Conservation (phyloP, 2,113 vertebrate species). For the Probosciger aterrimus region DNA sequence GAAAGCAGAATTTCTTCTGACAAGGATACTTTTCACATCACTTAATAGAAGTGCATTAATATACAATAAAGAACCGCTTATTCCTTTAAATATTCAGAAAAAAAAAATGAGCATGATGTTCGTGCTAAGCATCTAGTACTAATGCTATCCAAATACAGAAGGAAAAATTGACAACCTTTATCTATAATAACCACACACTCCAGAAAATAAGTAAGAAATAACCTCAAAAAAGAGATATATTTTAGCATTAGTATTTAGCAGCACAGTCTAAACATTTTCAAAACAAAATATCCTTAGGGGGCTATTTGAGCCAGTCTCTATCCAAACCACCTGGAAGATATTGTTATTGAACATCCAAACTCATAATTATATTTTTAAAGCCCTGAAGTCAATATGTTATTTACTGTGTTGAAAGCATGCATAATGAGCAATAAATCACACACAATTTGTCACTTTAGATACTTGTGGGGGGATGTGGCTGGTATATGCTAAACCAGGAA, state of each 20-base stretch:
- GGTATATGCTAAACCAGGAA: background rate
- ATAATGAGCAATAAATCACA: background rate
- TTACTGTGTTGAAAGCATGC: background rate
- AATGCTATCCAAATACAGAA: background rate
- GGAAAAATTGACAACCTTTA: background rate
- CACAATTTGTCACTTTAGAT: background rate
- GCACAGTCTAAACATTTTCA: background rate
- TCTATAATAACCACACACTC: background rate
- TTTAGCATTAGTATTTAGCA: background rate
- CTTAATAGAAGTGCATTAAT: background rate
- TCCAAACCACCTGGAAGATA: background rate
- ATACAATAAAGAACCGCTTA: background rate
- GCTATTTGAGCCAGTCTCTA: background rate
- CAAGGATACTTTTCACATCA: background rate
- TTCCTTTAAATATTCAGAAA: background rate
- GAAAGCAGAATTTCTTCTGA: background rate
- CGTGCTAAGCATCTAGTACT: background rate
- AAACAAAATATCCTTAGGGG: background rate
- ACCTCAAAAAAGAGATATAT: background rate
- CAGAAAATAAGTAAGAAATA: background rate
- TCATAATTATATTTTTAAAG: background rate
- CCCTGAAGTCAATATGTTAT: background rate
- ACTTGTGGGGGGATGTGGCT: background rate
- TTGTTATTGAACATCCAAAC: background rate
- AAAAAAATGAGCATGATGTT: background rate